A percentile compares a stretch with the other conserved stretches of the same genome.
These are phyloP conservation scores for Onychorhynchus coronatus DNA, from an alignment of 2,113 vertebrate species.

Conservation along the genomic window DNA sequence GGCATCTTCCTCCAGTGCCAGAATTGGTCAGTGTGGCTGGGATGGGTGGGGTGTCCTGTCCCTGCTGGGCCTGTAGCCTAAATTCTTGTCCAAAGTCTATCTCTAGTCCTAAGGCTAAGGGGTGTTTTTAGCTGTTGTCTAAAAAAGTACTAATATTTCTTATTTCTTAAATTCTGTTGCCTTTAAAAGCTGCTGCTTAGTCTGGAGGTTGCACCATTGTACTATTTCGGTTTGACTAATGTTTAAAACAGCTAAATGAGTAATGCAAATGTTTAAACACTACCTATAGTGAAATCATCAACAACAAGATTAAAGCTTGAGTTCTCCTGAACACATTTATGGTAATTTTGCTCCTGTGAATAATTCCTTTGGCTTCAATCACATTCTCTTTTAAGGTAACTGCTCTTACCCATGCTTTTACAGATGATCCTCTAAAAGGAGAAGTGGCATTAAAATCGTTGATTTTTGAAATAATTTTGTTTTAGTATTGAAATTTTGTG, in stretches of 20 bases:
- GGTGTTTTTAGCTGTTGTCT: background rate
- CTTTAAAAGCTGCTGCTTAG: background rate
- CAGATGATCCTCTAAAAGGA: background rate
- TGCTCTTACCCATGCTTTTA: background rate
- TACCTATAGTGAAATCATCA: background rate
- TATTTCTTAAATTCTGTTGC: background rate
- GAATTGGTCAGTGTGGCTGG: background rate
- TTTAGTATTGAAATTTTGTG: background rate
- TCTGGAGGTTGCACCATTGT: background rate
- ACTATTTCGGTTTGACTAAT: background rate
- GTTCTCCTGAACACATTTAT: background rate
- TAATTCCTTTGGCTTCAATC: background rate
- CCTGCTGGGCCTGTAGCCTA: background rate
- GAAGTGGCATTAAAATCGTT: background rate
- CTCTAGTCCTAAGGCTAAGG: background rate
- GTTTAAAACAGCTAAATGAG: background rate
- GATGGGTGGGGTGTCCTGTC: background rate
- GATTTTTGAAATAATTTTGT: background rate
- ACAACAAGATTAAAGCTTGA: background rate
- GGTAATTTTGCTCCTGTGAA: background rate
- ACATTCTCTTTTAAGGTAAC: background rate
- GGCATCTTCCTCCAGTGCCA: background rate
- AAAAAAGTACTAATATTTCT: background rate
- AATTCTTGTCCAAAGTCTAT: background rate
- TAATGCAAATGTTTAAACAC: background rate